Conservation (phyloP, 1,140 invertebrate genomes). For the Drosophila malerkotliana region DNA sequence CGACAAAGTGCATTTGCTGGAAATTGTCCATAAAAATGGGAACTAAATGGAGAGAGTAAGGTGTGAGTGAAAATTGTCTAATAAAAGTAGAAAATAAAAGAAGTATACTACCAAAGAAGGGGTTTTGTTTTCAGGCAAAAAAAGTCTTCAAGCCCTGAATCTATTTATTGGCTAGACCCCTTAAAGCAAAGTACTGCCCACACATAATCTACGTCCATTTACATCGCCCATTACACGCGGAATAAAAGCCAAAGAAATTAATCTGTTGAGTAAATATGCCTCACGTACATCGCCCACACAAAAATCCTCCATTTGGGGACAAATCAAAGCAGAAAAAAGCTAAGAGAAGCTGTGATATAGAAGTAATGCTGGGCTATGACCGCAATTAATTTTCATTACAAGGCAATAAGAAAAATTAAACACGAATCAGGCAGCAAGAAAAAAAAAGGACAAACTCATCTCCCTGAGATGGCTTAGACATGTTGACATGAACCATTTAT, state of each 20-base stretch:
- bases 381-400: slow-evolving; percentile 81
- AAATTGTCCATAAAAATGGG: slow-evolving; percentile 60
- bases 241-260: slow-evolving; percentile 52
- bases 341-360: slow-evolving; percentile 16
- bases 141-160: neutral
- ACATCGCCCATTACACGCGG: slow-evolving; percentile 37
- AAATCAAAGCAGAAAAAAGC: slow-evolving; percentile 39
- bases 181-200: slow-evolving; percentile 24
- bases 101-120: too few species aligned
- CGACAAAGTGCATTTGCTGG: slow-evolving; percentile 45
- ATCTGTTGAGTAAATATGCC: slow-evolving; percentile 70
- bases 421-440: slow-evolving; percentile 61
- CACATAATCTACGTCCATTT: slow-evolving; percentile 34
- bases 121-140: slow-evolving; percentile 7
- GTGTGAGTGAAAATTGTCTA: slow-evolving; percentile 27
- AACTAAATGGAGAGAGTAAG: neutral
- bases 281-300: slow-evolving; percentile 52
- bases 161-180: neutral
- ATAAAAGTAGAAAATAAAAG: slow-evolving; percentile 64
- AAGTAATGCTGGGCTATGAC: slow-evolving; percentile 49
- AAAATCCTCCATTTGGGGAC: slow-evolving; percentile 15
- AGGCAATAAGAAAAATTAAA: slow-evolving; percentile 80
- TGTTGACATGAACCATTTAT: slow-evolving; percentile 70
- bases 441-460: neutral
- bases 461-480: slow-evolving; percentile 9